phyloP scores from a whole-genome alignment of 2,113 vertebrate genomes.

The Oceanodroma tethys region DNA sequence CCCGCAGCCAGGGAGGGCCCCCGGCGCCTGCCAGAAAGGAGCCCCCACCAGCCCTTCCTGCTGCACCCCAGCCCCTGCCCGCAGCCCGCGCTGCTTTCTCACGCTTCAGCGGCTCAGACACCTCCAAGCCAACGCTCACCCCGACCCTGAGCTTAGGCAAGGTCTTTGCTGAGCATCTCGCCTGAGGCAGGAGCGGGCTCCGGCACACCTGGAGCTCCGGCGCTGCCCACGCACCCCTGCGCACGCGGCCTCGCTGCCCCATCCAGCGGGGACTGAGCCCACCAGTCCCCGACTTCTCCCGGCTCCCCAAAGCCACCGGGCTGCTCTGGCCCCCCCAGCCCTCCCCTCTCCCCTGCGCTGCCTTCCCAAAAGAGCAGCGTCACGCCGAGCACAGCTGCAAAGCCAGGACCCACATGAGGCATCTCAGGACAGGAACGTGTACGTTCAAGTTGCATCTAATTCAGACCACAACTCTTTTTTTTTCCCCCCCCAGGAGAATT shows the following conservation, averaged over 20 bases:
- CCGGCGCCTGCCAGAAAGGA: not conserved
- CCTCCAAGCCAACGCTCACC: not conserved
- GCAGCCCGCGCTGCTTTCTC: not conserved
- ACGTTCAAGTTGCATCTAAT: not conserved
- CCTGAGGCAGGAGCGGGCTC: not conserved
- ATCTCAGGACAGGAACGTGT: not conserved
- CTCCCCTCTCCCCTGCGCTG: no score
- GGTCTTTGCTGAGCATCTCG: not conserved
- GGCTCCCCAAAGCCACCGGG: not conserved
- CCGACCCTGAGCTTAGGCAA: accelerated
- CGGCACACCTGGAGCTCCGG: accelerated
- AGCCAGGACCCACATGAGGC: not conserved
- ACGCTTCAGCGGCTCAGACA: not conserved
- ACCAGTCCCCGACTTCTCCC: not conserved
- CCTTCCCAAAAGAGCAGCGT: not conserved
- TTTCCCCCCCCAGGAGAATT: not conserved
- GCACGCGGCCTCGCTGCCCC: not conserved
- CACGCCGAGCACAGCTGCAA: accelerated
- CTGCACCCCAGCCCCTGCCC: not conserved
- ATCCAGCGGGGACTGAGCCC: not conserved
- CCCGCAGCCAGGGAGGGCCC: not conserved
- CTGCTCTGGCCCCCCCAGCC: not conserved
- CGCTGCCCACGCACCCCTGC: not conserved
- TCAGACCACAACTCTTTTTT: not conserved
- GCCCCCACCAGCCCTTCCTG: not conserved